phyloP scores from a whole-genome alignment of 2,888 invertebrate genomes.

The Nephrocerus scutellatus region DNA sequence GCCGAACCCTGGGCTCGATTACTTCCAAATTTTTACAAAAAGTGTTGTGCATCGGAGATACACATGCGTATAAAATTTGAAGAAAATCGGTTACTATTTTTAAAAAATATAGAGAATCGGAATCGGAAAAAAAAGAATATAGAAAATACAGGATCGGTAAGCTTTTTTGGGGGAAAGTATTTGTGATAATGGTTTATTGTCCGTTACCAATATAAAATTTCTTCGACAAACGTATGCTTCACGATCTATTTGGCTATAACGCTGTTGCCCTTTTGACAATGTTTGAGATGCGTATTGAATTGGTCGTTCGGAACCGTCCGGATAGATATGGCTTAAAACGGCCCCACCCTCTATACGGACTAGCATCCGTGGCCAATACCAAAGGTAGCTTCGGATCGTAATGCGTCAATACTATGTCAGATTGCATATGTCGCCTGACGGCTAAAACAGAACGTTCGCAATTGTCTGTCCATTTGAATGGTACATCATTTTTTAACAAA shows the following conservation, averaged over 20 bases:
- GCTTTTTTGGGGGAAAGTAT: conserved; percentile 22
- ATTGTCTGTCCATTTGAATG: conserved; percentile 24
- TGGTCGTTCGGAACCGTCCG: conserved; percentile 35
- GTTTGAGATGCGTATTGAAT: conserved; percentile 36
- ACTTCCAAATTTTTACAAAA: no score
- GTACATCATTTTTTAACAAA: conserved; percentile 23
- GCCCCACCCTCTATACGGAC: conserved; percentile 27
- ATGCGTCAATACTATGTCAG: conserved; percentile 22
- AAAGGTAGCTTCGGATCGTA: conserved; percentile 26
- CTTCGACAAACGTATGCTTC: conserved; percentile 34
- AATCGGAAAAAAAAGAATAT: no score
- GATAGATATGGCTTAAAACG: conserved; percentile 31
- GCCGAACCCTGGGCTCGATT: no score
- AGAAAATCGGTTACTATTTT: no score
- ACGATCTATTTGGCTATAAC: conserved; percentile 28
- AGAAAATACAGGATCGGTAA: no score
- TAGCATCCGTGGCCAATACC: conserved; percentile 25
- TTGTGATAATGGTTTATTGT: conserved; percentile 24
- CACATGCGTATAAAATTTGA: no score
- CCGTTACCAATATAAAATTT: conserved; percentile 23
- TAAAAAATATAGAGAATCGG: no score
- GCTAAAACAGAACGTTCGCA: conserved; percentile 23
- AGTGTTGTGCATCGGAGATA: no score
- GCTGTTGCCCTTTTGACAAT: conserved; percentile 27
- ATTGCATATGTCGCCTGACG: conserved; percentile 22